Percentiles rank a stretch among this genome's conserved stretches.
These are phyloP conservation scores for Aspidoscelis tigris DNA, from an alignment of 2,113 vertebrate genomes.

Conservation along the genomic window DNA sequence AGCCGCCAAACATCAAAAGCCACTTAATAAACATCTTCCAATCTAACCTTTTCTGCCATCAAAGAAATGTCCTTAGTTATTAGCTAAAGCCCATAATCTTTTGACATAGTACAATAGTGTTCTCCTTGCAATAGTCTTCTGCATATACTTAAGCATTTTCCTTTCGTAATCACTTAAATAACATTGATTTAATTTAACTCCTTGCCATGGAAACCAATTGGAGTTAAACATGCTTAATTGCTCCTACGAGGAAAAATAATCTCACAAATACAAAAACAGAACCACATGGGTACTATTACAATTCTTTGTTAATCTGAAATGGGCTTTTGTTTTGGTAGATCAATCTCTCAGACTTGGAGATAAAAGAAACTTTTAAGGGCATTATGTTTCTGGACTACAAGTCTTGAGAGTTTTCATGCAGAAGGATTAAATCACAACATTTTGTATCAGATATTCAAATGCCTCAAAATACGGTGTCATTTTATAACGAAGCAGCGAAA, in stretches of 20 bases:
- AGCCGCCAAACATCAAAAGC: neutral
- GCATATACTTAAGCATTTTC: neutral
- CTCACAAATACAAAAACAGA: neutral
- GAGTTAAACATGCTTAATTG: neutral
- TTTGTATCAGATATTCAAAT: slow-evolving; percentile 43
- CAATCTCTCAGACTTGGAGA: slow-evolving; percentile 16
- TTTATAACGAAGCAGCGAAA: neutral
- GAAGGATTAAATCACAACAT: slow-evolving; percentile 39
- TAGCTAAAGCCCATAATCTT: neutral
- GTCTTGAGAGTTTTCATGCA: neutral
- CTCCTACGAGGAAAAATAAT: neutral
- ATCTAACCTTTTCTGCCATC: neutral
- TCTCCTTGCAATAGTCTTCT: neutral
- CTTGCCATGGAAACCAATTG: neutral
- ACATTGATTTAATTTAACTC: neutral
- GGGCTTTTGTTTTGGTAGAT: slow-evolving; percentile 24
- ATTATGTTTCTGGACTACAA: neutral
- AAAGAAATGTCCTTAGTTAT: neutral
- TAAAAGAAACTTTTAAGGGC: slow-evolving; percentile 20
- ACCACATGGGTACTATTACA: neutral
- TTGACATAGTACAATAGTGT: neutral
- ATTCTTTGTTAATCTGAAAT: neutral
- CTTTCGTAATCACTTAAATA: no score
- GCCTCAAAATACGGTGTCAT: slow-evolving; percentile 10
- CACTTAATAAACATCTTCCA: neutral